phyloP scores from a whole-genome alignment of 2,888 invertebrate genomes.

The Bombylius discolor region DNA sequence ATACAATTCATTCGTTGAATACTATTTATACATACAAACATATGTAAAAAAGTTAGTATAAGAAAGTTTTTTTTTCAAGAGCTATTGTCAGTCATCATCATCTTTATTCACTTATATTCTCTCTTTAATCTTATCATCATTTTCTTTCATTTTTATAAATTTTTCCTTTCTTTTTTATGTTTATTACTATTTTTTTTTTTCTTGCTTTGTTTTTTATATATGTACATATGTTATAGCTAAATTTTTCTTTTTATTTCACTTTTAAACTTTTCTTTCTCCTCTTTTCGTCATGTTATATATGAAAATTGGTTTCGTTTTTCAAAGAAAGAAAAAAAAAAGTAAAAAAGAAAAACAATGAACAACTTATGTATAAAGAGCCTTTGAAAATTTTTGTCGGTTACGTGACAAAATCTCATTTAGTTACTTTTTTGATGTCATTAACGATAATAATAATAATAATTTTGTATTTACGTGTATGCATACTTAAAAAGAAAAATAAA shows the following conservation, averaged over 20 bases:
- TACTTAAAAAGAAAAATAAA: not conserved
- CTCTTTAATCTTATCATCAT: too few relatives aligned
- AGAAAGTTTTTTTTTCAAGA: not conserved
- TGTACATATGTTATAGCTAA: too few relatives aligned
- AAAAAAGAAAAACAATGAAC: too few relatives aligned
- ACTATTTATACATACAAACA: too few relatives aligned
- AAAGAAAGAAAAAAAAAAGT: too few relatives aligned
- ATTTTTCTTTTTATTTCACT: not conserved
- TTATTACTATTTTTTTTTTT: not conserved
- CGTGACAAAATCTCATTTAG: constrained; percentile 20
- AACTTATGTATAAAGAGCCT: too few relatives aligned
- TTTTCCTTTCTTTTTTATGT: not conserved
- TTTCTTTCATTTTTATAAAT: not conserved
- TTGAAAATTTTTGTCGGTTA: not conserved
- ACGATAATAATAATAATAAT: not conserved
- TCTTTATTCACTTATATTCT: not conserved
- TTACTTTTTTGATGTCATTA: not conserved
- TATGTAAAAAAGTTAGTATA: not conserved
- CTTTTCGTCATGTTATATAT: not conserved
- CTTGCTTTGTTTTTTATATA: not conserved
- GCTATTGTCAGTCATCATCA: not conserved
- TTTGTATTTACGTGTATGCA: not conserved
- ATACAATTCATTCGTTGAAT: too few relatives aligned
- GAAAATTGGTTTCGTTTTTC: too few relatives aligned
- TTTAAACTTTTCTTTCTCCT: not conserved